A percentile compares a stretch with the other conserved stretches of the same genome.
phyloP scores from a whole-genome alignment of 2,888 invertebrate species.

The Cheilosia grossa region DNA sequence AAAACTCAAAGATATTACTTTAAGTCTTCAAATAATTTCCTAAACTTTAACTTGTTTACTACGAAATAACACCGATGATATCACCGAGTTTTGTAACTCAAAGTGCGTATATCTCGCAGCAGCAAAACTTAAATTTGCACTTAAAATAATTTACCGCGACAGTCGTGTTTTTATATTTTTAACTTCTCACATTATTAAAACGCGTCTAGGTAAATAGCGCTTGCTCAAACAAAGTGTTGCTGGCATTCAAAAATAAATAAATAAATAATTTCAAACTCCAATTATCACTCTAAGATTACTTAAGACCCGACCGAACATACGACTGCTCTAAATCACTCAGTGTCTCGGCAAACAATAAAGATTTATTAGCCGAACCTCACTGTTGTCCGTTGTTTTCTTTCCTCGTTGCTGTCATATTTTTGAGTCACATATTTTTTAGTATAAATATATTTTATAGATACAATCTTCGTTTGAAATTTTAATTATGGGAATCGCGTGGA shows the following conservation, averaged over 20 bases:
- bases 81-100: neutral
- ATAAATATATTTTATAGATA: slow-evolving; percentile 9
- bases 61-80: neutral
- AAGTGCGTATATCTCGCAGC: neutral
- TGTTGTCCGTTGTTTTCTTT: neutral
- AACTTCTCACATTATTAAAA: neutral
- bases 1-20: no score
- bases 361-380: neutral
- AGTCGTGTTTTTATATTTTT: neutral
- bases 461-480: slow-evolving; percentile 19
- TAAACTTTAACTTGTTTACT: no score
- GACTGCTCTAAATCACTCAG: slow-evolving; percentile 7
- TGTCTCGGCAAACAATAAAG: neutral
- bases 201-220: neutral
- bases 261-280: neutral
- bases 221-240: neutral
- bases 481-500: slow-evolving; percentile 20
- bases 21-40: no score
- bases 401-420: neutral
- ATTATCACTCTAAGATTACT: slow-evolving; percentile 32
- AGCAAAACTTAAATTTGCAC: neutral
- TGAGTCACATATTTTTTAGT: neutral
- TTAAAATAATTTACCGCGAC: neutral
- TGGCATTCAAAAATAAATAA: no score
- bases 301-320: slow-evolving; percentile 10